These are phyloP conservation scores for Escarpia spicata DNA, from an alignment of 2,888 invertebrate genomes.

Conservation along the genomic window DNA sequence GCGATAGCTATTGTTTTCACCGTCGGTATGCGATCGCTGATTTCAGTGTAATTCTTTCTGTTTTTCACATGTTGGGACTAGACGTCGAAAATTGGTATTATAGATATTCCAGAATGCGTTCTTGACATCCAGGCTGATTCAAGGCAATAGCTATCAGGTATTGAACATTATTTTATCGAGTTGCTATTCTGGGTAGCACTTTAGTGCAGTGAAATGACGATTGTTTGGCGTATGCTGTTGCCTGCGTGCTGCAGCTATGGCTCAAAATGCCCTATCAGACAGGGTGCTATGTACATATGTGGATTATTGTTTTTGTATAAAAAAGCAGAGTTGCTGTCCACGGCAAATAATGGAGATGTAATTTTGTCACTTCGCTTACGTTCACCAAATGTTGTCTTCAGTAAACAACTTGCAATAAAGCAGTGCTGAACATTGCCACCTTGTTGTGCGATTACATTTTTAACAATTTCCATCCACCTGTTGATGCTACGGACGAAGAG, in stretches of 20 bases:
- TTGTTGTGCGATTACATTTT: background rate
- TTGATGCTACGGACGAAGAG: background rate
- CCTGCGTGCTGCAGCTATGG: background rate
- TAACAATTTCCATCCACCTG: background rate
- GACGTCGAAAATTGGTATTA: background rate
- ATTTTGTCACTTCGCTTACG: slow-evolving; percentile 16
- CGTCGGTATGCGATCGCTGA: background rate
- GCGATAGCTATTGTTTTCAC: background rate
- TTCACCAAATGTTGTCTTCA: slow-evolving; percentile 6
- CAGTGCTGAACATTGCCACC: background rate
- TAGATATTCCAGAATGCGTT: slow-evolving; percentile 4
- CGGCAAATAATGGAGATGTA: slow-evolving; percentile 11
- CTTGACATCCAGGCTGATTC: background rate
- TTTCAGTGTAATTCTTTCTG: background rate
- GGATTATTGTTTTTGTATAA: slow-evolving; percentile 16
- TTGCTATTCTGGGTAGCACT: slow-evolving; percentile 10
- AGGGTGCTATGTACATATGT: background rate
- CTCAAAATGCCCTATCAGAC: background rate
- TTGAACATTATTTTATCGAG: slow-evolving; percentile 3
- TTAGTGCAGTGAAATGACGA: background rate
- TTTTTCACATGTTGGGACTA: background rate
- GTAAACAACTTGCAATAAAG: slow-evolving; percentile 13
- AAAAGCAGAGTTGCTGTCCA: background rate
- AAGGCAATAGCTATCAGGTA: slow-evolving; percentile 16
- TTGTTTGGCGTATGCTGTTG: background rate